Percentiles rank a stretch among this genome's conserved stretches.
phyloP scores from a whole-genome alignment of 2,113 vertebrate species.

The Hepsetus odoe region DNA sequence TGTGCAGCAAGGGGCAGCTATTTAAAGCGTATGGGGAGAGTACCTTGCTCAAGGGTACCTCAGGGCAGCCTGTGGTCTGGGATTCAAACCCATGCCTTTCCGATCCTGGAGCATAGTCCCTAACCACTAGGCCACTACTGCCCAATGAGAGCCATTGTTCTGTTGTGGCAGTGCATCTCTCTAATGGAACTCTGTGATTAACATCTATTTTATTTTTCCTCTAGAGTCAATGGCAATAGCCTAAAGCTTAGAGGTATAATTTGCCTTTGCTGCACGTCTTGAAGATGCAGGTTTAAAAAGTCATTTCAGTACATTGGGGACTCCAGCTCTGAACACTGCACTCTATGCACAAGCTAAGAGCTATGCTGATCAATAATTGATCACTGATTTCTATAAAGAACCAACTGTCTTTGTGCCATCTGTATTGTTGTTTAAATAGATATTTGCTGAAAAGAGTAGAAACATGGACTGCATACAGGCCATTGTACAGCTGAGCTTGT shows the following conservation, averaged over 20 bases:
- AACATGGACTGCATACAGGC: no score
- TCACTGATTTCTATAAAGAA: neutral
- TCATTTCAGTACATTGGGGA: conserved; percentile 17
- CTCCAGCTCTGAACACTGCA: neutral
- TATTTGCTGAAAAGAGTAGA: no score
- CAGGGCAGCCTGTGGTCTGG: no score
- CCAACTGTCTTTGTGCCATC: no score
- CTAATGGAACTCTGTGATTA: neutral
- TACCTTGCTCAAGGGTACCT: no score
- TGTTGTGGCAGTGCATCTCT: neutral
- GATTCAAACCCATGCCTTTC: no score
- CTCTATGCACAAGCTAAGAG: neutral
- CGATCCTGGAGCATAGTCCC: no score
- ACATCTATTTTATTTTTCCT: conserved; percentile 4
- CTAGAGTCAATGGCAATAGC: conserved; percentile 15
- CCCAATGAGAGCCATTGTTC: neutral
- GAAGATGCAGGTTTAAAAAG: conserved; percentile 33
- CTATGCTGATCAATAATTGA: neutral
- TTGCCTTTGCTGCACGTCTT: conserved; percentile 2
- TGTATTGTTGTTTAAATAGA: no score
- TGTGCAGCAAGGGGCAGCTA: no score
- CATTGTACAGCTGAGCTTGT: no score
- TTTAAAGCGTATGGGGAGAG: no score
- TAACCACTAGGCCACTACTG: no score
- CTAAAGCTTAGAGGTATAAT: neutral